Base-by-base conservation (phyloP, 2,888 invertebrate genomes). In the Lasioglossum figueresi region DNA sequence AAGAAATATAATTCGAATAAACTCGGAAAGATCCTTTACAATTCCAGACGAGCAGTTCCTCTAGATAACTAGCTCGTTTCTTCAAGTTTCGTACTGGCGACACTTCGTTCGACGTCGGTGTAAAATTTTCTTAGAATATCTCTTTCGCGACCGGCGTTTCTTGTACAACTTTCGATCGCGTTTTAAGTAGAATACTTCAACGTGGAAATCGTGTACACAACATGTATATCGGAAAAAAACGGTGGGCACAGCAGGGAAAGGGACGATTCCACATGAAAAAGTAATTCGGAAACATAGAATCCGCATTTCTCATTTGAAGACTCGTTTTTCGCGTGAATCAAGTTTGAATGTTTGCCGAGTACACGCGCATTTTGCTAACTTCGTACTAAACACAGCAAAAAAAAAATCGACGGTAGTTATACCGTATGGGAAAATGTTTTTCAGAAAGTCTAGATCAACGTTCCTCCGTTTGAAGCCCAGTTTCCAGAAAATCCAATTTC, bases 401-500 rank as follows among this genome's bases (percentile, higher is more conserved):
- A 63, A 16, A 31, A 63, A 63, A 63, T 31, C 31, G 14, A 3
- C 31, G 8, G 12, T 2, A 19, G 27, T 31, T 31, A 63, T 19
- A 2, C 63, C 16, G 31, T 31, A 63, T 16, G 14, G 16, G 16
- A 16, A 63, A 63, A 63, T 63, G 31, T 63, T 16, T 63, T 63
- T 31, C 52, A 31, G 16, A 31, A 63, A 63, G 31, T 2, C 16
- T 8, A 2, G 63, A 16, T 0, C 63, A 6, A 31, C 27, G 16
- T 5, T 63, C 14, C 27, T 63, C n/a, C 63, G 16, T 63, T 63
- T 19, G 63, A 31, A 31, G 31, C 2, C 2, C 31, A 5, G 31
- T 27, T 63, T 63, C 63, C 31, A 8, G 31, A 31, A 63, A 63
- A 63, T 63, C 31, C 63, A 63, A 63, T 63, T 63, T 63, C 63